Evolutionary conservation across 2,797 vertebrate genomes (phyloP).

Genomic region (Cyprinella venusta): DNA sequence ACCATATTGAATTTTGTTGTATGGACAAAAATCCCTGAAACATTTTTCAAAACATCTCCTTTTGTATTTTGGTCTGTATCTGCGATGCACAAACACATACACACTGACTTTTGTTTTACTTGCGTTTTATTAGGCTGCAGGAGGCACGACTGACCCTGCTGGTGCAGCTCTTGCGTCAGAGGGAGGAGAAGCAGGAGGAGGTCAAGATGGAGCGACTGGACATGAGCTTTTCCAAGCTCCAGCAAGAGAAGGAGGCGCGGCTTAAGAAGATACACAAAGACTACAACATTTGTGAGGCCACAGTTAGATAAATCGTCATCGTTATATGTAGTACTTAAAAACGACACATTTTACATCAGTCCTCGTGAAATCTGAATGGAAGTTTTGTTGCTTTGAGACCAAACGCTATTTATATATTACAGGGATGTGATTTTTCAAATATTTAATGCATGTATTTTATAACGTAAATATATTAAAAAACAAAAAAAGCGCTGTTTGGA

Average conservation of each 20-base stretch:
- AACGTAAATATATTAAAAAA: background rate
- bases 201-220: slow-evolving; percentile 73
- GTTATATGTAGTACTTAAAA: background rate
- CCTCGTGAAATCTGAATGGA: background rate
- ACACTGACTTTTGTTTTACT: slow-evolving; percentile 15
- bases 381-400: background rate
- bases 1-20: background rate
- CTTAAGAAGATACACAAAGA: slow-evolving; percentile 75
- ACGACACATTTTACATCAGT: background rate
- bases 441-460: background rate
- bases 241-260: slow-evolving; percentile 77
- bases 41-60: background rate
- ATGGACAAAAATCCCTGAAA: background rate
- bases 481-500: too few species aligned
- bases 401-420: background rate
- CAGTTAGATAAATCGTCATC: background rate
- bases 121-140: slow-evolving; percentile 81
- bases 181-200: slow-evolving; percentile 73
- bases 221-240: slow-evolving; percentile 72
- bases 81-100: background rate
- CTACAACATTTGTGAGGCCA: slow-evolving; percentile 77
- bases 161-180: slow-evolving; percentile 76
- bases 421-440: background rate
- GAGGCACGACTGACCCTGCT: slow-evolving; percentile 81
- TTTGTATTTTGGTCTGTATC: background rate